A percentile compares a stretch with the other conserved stretches of the same genome.
phyloP scores from a whole-genome alignment of 2,888 invertebrate genomes.

The Pollenia labialis region DNA sequence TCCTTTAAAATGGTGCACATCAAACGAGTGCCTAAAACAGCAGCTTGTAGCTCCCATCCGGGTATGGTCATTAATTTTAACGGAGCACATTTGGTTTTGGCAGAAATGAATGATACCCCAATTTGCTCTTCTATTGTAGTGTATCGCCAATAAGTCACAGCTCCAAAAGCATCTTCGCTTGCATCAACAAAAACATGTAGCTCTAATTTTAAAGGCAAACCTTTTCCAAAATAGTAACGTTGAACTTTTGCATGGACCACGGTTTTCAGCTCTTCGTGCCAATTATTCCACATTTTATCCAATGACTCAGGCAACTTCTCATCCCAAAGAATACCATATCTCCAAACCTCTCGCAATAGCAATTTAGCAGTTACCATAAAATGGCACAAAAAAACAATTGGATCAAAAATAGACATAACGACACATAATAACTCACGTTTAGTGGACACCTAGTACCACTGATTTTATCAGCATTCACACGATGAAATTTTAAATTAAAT shows the following conservation, averaged over 20 bases:
- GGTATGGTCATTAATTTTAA: slow-evolving; percentile 47
- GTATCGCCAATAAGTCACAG: too few species aligned
- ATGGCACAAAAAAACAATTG: slow-evolving; percentile 14
- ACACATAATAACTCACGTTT: slow-evolving; percentile 13
- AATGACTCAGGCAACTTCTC: not conserved
- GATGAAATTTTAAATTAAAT: too few species aligned
- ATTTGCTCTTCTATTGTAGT: too few species aligned
- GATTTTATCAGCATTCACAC: not conserved
- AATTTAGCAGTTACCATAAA: slow-evolving; percentile 14
- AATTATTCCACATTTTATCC: slow-evolving; percentile 17
- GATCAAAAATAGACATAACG: slow-evolving; percentile 4
- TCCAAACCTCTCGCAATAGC: slow-evolving; percentile 18
- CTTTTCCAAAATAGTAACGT: slow-evolving; percentile 46
- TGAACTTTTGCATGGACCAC: not conserved
- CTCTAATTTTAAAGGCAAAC: not conserved
- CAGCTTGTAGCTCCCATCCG: not conserved
- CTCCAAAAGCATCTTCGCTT: slow-evolving; percentile 8
- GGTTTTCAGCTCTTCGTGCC: slow-evolving; percentile 20
- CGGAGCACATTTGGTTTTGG: slow-evolving; percentile 65
- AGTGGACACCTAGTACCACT: not conserved
- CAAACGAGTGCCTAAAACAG: slow-evolving; percentile 21
- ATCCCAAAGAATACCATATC: slow-evolving; percentile 10
- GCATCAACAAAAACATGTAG: slow-evolving; percentile 66
- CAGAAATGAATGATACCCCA: too few species aligned
- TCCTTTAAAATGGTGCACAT: too few species aligned